Evolutionary conservation across 64 coral and sea anemone species (phyloP).

Genomic region (Actinia equina): DNA sequence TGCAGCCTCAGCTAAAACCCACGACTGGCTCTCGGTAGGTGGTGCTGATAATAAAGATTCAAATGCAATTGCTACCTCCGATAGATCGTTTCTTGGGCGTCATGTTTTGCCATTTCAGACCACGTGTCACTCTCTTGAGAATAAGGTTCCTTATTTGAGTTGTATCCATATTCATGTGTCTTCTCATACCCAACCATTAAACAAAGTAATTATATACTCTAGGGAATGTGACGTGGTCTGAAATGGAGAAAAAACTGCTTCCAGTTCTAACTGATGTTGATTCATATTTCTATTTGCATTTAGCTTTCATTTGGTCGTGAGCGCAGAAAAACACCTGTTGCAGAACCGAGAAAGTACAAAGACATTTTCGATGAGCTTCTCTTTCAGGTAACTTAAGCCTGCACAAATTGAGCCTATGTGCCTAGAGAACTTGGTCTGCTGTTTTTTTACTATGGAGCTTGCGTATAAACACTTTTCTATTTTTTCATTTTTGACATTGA

Average conservation of each 20-base stretch:
- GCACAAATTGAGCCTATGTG: neutral
- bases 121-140: no score
- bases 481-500: no score
- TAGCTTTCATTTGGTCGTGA: slow-evolving; percentile 3
- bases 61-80: neutral
- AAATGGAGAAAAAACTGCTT: no score
- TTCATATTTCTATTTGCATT: neutral
- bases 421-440: neutral
- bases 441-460: no score
- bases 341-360: neutral
- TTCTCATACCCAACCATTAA: no score
- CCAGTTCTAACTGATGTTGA: neutral
- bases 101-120: no score
- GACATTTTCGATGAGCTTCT: neutral
- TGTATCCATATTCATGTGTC: no score
- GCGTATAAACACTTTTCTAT: no score
- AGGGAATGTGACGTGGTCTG: no score
- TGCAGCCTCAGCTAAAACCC: slow-evolving; percentile 7
- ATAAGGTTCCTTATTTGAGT: no score
- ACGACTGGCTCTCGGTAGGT: slow-evolving; percentile 39
- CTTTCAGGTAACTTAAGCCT: neutral
- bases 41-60: neutral
- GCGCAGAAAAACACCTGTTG: neutral
- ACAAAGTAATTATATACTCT: no score
- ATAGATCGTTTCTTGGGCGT: no score